Evolutionary conservation across 2,113 vertebrate species (phyloP), one percentile per base, ranked within the genome.

Genomic region (Fulica atra): DNA sequence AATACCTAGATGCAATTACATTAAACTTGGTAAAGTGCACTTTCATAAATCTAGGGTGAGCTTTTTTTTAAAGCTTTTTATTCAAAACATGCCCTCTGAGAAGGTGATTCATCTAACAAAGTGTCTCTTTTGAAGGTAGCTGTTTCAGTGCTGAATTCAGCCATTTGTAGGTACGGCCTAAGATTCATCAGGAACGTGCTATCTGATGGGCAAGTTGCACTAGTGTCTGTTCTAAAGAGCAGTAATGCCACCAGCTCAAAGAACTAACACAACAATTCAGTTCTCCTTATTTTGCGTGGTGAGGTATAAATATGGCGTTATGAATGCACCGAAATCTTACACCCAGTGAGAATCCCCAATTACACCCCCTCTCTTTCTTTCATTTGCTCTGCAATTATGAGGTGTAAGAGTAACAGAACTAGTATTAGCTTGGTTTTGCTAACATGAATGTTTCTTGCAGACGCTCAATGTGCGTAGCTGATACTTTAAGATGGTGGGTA

Each of bases 1-100:
- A 89, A 92, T 81, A 89, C 80, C 56, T 81, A 33, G 16, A 81
- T 92, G 83, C 87, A 95, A 95, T 95, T 95, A 83, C 29, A 79
- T 93, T 81, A 74, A 93, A 81, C 53, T 74, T 56, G 17, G 86
- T 94, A 16, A 81, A 86, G n/a, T 85, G 36, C 36, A 48, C 82
- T 87, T 92, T 94, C 83, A 72, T 84, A 89, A 90, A 90, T 69
- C 31, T 72, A 57, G 86, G 70, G 7, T 70, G 6, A 95, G 60
- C 42, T 86, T 48, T 50, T 56, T 56, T 74, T 70, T 92, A 35
- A 89, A 81, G 70, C 73, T 91, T 38, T 61, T 84, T 92, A 81
- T 94, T 96, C 92, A 96, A 96, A 96, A 65, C 60, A 33, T 23
- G 44, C 95, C 61, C 89, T 95, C 88, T 76, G 88, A 95, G 79